Base-by-base conservation (phyloP, 1,140 invertebrate species). In the Phthorimaea operculella region DNA sequence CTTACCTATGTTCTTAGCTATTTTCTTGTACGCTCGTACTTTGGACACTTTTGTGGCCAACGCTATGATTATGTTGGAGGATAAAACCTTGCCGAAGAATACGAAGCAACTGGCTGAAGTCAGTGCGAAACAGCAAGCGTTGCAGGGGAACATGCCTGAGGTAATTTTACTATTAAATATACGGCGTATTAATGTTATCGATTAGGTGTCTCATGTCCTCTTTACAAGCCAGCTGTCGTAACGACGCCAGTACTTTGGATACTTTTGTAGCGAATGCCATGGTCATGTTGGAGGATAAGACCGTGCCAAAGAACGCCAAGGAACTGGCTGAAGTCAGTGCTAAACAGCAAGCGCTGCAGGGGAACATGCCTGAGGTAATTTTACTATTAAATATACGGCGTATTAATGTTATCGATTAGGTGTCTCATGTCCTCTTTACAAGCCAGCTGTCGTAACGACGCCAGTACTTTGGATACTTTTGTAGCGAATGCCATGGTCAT, bases 101-200 rank as follows among this genome's bases (percentile, higher is more conserved):
- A 87, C 94, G 8, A 92, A 94, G 59, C 93, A 96, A 76, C 88
- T 97, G n/a, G 89, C 90, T 0, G 88, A 91, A 62, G 88, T 92
- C 16, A 94, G 90, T 69, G 86, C 87, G 21, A 89, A 90, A 56
- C 91, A 94, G 78, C 72, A 88, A 7, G 88, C 90, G 53, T 88
- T 94, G 64, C 80, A 88, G 15, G 87, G 89, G 34, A 86, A 88
- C 58, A 88, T 90, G 62, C n/a, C n/a, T n/a, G n/a, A n/a, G n/a
- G 91, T 93, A 65, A 52, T n/a, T n/a, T n/a, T n/a, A n/a, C n/a
- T n/a, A n/a, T n/a, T n/a, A n/a, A n/a, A n/a, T n/a, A n/a, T n/a
- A n/a, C n/a, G n/a, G n/a, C n/a, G n/a, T n/a, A n/a, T n/a, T n/a
- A n/a, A n/a, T n/a, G n/a, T n/a, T n/a, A n/a, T n/a, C n/a, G n/a